phyloP scores from a whole-genome alignment of 2,113 vertebrate genomes.

The Felis chaus region DNA sequence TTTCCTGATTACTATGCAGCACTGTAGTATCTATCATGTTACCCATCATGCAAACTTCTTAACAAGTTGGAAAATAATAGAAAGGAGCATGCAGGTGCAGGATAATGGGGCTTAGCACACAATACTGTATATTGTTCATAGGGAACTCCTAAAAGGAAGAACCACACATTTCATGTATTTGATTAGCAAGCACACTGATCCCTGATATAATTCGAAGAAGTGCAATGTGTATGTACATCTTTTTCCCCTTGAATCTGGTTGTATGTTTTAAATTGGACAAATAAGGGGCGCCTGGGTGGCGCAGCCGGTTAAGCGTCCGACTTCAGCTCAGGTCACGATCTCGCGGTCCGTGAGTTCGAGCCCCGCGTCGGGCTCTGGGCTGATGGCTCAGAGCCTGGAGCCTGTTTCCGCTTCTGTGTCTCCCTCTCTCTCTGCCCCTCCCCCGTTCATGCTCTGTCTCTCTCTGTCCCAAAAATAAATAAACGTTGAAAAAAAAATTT shows the following conservation, averaged over 20 bases:
- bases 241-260: neutral
- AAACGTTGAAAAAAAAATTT: neutral
- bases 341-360: too few species aligned
- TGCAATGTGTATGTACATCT: neutral
- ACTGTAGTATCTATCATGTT: neutral
- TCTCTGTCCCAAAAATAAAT: too few species aligned
- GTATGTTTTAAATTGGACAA: conserved; percentile 13
- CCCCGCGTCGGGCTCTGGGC: too few species aligned
- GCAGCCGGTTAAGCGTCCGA: too few species aligned
- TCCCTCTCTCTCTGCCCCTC: too few species aligned
- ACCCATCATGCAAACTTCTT: neutral
- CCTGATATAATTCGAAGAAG: neutral
- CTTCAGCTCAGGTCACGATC: too few species aligned
- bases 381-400: too few species aligned
- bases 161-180: neutral
- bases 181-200: neutral
- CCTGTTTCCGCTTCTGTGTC: too few species aligned
- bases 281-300: neutral
- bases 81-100: neutral
- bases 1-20: neutral
- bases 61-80: neutral
- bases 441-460: too few species aligned
- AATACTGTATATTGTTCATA: neutral
- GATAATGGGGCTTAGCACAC: neutral
- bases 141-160: neutral